Evolutionary conservation across 2,888 invertebrate species (phyloP), one percentile per base, ranked within the genome.

Genomic region (Cephus sareptanus): DNA sequence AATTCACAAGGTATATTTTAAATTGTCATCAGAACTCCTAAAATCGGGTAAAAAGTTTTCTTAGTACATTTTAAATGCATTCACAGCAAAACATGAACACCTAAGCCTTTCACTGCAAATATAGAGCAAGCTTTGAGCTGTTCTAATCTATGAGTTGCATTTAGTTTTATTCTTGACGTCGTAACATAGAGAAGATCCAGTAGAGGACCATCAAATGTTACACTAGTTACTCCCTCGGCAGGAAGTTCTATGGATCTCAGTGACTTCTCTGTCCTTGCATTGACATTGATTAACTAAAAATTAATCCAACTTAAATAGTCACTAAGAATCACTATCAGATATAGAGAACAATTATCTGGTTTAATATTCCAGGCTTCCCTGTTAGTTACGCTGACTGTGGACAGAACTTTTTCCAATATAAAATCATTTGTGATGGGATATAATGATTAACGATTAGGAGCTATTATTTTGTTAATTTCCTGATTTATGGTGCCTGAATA

Each of bases 291-390:
- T 0, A 95, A 94, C 95, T 95, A 0, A 80, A 77, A 23, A 76
- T 76, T 68, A 69, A 12, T 37, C 4, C 13, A 15, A 37, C 12
- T 37, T 11, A 35, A 68, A 34, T 2, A 73, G 4, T 71, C 56
- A 15, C 6, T 15, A 37, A 37, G 35, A 12, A 3, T 37, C 3
- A 37, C 35, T 12, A 13, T 37, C 13, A 37, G 13, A 37, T 37
- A 15, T 13, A 13, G 13, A 13, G 4, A 15, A 37, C 13, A 37
- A 37, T 37, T 37, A 4, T 37, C 37, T 13, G 4, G 13, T 13
- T 37, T 34, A 0, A 92, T 88, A 31, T 94, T 95, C 97, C 97
- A 97, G 0, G 95, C 94, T 11, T 97, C 90, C 1, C 97, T 97
- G 86, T 97, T 97, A 73, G 96, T 96, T n/a, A 96, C 93, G 15